Evolutionary conservation across 1,140 invertebrate species (phyloP).

Genomic region (Ladona fulva): DNA sequence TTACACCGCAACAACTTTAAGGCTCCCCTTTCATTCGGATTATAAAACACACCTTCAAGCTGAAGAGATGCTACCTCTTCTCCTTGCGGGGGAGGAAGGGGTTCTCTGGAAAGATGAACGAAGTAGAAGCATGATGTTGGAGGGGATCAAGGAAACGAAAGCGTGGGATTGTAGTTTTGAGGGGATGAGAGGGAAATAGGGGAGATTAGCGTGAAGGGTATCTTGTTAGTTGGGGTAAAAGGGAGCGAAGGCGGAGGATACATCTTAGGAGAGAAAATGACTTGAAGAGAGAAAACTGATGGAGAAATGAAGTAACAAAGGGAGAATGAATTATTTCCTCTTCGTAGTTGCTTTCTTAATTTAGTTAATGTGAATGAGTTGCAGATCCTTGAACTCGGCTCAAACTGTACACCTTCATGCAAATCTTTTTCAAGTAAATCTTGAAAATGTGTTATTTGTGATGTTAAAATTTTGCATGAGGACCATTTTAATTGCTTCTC

Average conservation of each 20-base stretch:
- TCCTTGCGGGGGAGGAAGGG: neutral
- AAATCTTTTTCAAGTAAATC: too few species aligned
- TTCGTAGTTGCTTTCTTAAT: too few species aligned
- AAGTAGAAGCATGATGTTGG: neutral
- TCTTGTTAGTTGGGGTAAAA: neutral
- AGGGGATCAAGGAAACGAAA: neutral
- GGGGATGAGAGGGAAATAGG: neutral
- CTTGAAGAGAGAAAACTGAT: neutral
- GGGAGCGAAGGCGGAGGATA: neutral
- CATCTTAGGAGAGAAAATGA: neutral
- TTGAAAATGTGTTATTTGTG: too few species aligned
- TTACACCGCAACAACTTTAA: neutral
- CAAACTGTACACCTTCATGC: too few species aligned
- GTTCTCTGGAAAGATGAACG: neutral
- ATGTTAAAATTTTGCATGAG: too few species aligned
- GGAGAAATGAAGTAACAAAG: too few species aligned
- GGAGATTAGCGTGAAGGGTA: neutral
- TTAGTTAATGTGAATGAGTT: too few species aligned
- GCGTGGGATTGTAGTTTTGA: too few species aligned
- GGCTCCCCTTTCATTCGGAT: neutral
- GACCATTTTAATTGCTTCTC: too few species aligned
- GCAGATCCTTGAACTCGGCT: too few species aligned
- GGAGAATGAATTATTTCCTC: too few species aligned
- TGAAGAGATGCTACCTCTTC: neutral
- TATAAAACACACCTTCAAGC: neutral